These are phyloP conservation scores for Chesias legatella DNA, from an alignment of 2,888 invertebrate genomes.

Conservation along the genomic window DNA sequence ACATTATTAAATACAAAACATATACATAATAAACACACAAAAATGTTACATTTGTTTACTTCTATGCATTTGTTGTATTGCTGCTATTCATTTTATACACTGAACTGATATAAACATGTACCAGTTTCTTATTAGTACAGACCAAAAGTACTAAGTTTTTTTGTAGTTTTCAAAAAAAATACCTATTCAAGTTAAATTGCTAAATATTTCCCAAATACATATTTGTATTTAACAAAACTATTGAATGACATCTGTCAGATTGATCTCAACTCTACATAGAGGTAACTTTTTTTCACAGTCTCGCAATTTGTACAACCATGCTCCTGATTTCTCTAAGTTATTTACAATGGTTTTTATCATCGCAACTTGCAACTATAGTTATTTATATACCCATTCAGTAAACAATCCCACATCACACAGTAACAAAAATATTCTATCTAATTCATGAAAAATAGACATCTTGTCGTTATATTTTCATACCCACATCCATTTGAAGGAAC, in stretches of 20 bases:
- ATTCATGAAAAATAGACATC: constrained; percentile 74
- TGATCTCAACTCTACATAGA: constrained; percentile 11
- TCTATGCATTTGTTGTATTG: no score
- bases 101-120: no score
- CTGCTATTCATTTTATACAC: no score
- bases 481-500: constrained; percentile 69
- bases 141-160: no score
- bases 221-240: neutral
- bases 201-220: no score
- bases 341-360: constrained; percentile 58
- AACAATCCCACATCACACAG: constrained; percentile 68
- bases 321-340: constrained; percentile 55
- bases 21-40: constrained; percentile 5
- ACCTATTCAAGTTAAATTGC: no score
- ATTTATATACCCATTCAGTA: constrained; percentile 66
- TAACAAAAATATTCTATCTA: constrained; percentile 75
- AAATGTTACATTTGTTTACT: no score
- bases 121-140: no score
- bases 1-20: constrained; percentile 17
- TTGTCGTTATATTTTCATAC: constrained; percentile 58
- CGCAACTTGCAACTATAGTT: constrained; percentile 45
- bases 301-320: constrained; percentile 72
- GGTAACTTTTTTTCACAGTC: constrained; percentile 48
- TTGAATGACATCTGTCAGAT: constrained; percentile 2
- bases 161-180: no score